A percentile compares a stretch with the other conserved stretches of the same genome.
phyloP scores from a whole-genome alignment of 2,113 vertebrate genomes.

The Malaclemys terrapin region DNA sequence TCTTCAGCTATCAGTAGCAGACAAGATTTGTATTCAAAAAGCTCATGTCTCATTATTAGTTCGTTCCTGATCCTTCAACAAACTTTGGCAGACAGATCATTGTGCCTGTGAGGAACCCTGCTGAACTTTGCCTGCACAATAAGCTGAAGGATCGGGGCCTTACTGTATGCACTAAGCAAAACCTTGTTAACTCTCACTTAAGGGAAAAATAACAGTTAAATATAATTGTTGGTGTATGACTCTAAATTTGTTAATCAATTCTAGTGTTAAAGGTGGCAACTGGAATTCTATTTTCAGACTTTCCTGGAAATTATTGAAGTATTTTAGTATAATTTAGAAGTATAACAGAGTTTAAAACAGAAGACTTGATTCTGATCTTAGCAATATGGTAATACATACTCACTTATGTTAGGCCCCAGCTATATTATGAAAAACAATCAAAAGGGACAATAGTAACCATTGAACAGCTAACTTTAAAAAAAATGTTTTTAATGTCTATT shows the following conservation, averaged over 20 bases:
- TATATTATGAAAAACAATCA: not conserved
- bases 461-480: not conserved
- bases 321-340: not conserved
- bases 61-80: not conserved
- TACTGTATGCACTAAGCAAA: not conserved
- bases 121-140: not conserved
- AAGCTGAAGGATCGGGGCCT: not conserved
- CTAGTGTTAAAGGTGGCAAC: not conserved
- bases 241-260: not conserved
- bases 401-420: not conserved
- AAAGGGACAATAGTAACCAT: not conserved
- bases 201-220: not conserved
- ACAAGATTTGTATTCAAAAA: not conserved
- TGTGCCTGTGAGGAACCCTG: not conserved
- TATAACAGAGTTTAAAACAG: not conserved
- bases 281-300: not conserved
- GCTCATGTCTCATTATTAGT: not conserved
- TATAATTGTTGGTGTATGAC: not conserved
- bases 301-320: rapidly evolving
- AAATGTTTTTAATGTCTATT: rapidly evolving
- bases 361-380: not conserved
- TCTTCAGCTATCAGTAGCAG: not conserved
- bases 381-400: not conserved
- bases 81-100: not conserved
- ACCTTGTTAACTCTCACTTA: not conserved